Base-by-base conservation (phyloP, 2,797 vertebrate genomes). In the Salmo trutta region DNA sequence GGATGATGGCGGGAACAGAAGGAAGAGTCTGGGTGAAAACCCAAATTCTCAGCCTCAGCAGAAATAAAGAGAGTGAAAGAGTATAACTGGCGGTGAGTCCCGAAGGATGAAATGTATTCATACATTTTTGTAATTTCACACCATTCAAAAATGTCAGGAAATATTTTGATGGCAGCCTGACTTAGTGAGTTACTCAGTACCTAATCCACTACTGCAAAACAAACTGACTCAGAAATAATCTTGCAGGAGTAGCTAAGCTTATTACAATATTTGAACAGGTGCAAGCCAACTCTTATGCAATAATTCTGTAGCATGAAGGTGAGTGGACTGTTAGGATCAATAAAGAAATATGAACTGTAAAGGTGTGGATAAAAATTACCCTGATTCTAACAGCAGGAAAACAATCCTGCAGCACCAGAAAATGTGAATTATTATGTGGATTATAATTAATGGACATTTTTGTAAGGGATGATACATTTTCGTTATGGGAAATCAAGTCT, bases 1-100 rank as follows among this genome's bases (percentile, higher is more conserved):
- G 83, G 77, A 74, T 84, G 85, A 90, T 87, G 85, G 88, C 83
- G 79, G 59, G 64, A 85, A 82, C 84, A 82, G 84, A 84, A 81
- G 75, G 81, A 88, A 89, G 82, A 1, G 85, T 83, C 88, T 89
- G 29, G 77, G 82, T 81, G 77, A 21, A 76, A 81, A 64, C 74
- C 75, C 15, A 69, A 74, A 82, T 67, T 72, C 73, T 21, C 77
- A 79, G 83, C 79, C 78, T 89, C 89, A 86, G 86, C 87, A 88
- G 76, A 85, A 87, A 80, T 59, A 82, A 79, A 83, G 80, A 77
- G 79, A 84, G 77, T 74, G 76, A 70, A 29, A 73, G 78, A 78
- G 77, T 84, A 84, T 81, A 86, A 85, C 79, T 85, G 68, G 1
- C 7, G 64, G 73, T 62, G n/a, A 74, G 54, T 59, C 54, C 73